These are phyloP conservation scores for Neopipo cinnamomea DNA, from an alignment of 2,113 vertebrate genomes.

Conservation along the genomic window DNA sequence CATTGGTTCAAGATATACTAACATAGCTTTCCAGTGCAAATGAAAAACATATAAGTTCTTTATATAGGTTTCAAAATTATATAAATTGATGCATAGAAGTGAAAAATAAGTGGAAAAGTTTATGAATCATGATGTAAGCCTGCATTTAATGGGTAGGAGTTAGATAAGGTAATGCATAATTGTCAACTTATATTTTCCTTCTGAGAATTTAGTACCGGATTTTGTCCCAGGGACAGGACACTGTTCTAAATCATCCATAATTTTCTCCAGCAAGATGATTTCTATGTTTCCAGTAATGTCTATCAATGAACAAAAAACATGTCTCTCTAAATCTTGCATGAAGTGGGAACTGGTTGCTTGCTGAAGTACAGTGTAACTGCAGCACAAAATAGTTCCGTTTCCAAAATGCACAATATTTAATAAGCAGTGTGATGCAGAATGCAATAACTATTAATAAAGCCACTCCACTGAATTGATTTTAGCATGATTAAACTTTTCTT, in stretches of 20 bases:
- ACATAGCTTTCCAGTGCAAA: background rate
- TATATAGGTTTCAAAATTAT: background rate
- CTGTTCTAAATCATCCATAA: background rate
- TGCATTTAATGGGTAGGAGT: background rate
- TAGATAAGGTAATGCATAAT: background rate
- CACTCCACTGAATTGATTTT: constrained; percentile 62
- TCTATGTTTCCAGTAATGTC: background rate
- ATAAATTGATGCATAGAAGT: background rate
- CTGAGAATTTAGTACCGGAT: background rate
- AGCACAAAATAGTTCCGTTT: background rate
- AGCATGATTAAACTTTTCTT: constrained; percentile 72
- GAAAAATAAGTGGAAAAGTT: constrained; percentile 1
- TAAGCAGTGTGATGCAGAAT: constrained; percentile 43
- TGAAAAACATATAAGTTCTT: background rate
- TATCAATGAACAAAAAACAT: background rate
- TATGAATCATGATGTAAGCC: background rate
- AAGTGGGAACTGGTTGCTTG: background rate
- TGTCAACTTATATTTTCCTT: background rate
- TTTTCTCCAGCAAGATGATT: background rate
- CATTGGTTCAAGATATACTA: background rate
- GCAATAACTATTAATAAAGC: constrained; percentile 68
- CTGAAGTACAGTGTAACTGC: background rate
- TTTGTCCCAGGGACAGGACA: background rate
- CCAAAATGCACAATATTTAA: constrained; percentile 41
- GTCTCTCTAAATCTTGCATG: background rate